Conservation (phyloP, 2,113 vertebrate species). For the Mystacornis crossleyi region DNA sequence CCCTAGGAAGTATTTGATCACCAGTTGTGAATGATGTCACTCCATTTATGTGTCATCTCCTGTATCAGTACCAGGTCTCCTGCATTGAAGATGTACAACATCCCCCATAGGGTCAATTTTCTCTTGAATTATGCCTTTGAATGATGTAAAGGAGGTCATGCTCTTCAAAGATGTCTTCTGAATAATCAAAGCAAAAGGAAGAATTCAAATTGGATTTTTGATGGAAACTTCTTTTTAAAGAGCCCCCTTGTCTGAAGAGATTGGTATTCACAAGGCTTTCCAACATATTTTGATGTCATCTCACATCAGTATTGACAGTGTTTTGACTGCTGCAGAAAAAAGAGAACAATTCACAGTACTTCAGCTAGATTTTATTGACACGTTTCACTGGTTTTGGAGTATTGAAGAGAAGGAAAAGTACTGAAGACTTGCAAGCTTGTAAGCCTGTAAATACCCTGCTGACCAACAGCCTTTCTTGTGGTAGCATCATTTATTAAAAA, state of each 20-base stretch:
- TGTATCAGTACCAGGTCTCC: not conserved
- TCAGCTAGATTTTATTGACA: conserved; percentile 45
- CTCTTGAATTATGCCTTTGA: not conserved
- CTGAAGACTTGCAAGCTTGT: not conserved
- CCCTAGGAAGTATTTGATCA: conserved; percentile 47
- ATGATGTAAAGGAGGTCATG: conserved; percentile 49
- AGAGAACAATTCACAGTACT: conserved; percentile 21
- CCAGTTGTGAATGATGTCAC: conserved; percentile 30
- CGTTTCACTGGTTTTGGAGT: conserved; percentile 22
- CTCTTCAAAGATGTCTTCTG: conserved; percentile 18
- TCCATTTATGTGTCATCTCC: conserved; percentile 13
- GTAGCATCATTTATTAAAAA: not conserved
- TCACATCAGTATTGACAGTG: conserved; percentile 53
- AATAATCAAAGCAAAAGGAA: conserved; percentile 56
- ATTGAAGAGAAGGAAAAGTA: conserved; percentile 44
- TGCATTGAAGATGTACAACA: not conserved
- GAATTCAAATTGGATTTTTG: conserved; percentile 56
- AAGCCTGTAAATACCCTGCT: not conserved
- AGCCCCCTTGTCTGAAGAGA: conserved; percentile 17
- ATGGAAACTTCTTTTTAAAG: conserved; percentile 49
- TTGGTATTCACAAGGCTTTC: conserved; percentile 24
- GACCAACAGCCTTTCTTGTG: not conserved
- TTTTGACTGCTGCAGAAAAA: conserved; percentile 52
- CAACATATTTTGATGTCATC: conserved; percentile 62
- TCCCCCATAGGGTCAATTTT: not conserved